Evolutionary conservation across 2,888 invertebrate genomes (phyloP), one percentile per base, ranked within the genome.

Genomic region (Cantharis rufa): DNA sequence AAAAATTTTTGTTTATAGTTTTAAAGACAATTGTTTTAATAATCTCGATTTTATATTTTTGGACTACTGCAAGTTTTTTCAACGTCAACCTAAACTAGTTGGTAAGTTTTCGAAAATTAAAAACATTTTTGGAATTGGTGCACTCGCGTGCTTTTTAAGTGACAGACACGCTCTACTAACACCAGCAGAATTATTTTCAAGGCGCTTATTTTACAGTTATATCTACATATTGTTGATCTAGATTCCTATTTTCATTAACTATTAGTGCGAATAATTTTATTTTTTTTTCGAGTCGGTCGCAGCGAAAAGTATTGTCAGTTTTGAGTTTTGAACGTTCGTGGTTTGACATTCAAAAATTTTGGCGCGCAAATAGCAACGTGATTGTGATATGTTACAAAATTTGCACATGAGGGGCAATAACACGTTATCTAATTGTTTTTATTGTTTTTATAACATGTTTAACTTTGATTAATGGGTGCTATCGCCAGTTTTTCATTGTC

Each of bases 91-190:
- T 63, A 15, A 18, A 13, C 16, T 18, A 71, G 18, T 15, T 71
- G 16, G 13, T 71, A 32, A 61, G 24, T 62, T 18, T 24, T 69
- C 24, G 1, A 62, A 70, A 70, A 70, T 62, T n/a, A 48, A 11
- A n/a, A 18, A 64, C 10, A 10, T 15, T 63, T 63, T 64, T 28
- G 21, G 15, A 68, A 66, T 64, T 48, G 76, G 66, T 76, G 71
- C 76, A 72, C 69, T 70, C 74, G 74, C 78, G 71, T 76, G 76
- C 71, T 70, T 71, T 75, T 75, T 73, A 81, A 80, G 81, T 82
- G 83, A 84, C 83, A 84, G 83, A 83, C 82, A 84, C 82, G 84
- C 82, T 84, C 84, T 84, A 84, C 82, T 84, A 84, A 83, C 82
- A 82, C 78, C 80, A 71, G 75, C 77, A 79, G 75, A 77, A 80